phyloP scores from a whole-genome alignment of 2,113 vertebrate genomes.

The Prionailurus viverrinus region DNA sequence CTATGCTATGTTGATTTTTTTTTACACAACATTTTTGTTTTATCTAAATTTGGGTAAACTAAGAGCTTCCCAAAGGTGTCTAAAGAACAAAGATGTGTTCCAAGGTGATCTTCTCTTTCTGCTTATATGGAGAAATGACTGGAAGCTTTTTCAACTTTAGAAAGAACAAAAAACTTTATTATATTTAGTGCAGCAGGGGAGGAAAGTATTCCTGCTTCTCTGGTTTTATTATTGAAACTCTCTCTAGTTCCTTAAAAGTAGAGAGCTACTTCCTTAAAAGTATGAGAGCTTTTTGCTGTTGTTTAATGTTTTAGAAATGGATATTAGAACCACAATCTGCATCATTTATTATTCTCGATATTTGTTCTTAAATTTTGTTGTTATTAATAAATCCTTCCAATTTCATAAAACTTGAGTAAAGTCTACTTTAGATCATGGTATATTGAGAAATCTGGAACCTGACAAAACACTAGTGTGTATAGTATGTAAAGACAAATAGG shows the following conservation, averaged over 20 bases:
- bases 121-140: background rate
- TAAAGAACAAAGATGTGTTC: background rate
- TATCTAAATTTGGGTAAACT: background rate
- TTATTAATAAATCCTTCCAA: background rate
- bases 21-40: background rate
- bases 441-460: background rate
- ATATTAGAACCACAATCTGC: background rate
- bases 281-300: background rate
- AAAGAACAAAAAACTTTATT: background rate
- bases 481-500: background rate
- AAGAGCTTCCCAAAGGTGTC: background rate
- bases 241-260: background rate
- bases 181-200: background rate
- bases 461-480: background rate
- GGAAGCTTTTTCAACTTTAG: background rate
- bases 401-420: background rate
- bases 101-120: background rate
- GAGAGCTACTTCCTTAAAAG: background rate
- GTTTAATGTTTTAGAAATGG: background rate
- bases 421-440: background rate
- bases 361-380: slow-evolving; percentile 10
- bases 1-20: background rate
- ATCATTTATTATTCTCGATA: background rate
- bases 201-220: background rate
- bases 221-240: slow-evolving; percentile 8